Evolutionary conservation across 1,140 invertebrate species (phyloP), one percentile per base, ranked within the genome.

Genomic region (Calephelis virginiensis): DNA sequence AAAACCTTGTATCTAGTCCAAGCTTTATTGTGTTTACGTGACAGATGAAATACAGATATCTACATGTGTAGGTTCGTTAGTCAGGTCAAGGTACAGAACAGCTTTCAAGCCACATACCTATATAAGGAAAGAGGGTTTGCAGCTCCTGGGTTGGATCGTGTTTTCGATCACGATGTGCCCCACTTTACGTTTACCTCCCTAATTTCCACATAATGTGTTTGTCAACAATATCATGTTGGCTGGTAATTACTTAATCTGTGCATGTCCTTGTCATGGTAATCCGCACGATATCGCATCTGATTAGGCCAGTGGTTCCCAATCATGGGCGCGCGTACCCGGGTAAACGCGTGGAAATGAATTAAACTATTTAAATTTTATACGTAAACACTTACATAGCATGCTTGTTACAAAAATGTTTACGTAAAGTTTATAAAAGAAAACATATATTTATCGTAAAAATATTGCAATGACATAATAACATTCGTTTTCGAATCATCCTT

Each of bases 21-120:
- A 86, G 78, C 77, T 89, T 90, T 87, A 90, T 90, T 90, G 83
- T 89, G 71, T 89, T 84, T 90, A 89, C 85, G 86, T 90, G 86
- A 79, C 78, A 87, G 85, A 90, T 88, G 85, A 82, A 82, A 88
- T 76, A 77, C 71, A 82, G 82, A 81, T 83, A 76, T 72, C 69
- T 67, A 66, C 69, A 71, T 71, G 67, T 61, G 56, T 50, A 38
- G 64, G 49, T 70, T 77, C 74, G 74, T 70, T 74, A 67, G 74
- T 71, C 80, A 73, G 81, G 88, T 90, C 88, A 89, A 90, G 88
- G 88, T 81, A 78, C 71, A 69, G 71, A 70, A 74, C 77, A 83
- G 86, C 86, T 90, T 89, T 90, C 86, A 78, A 86, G 70, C 71
- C 75, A 69, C 72, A 64, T 73, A 73, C 67, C 82, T 83, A 80